Conservation (phyloP, 2,888 invertebrate genomes). For the Philereme transversata region DNA sequence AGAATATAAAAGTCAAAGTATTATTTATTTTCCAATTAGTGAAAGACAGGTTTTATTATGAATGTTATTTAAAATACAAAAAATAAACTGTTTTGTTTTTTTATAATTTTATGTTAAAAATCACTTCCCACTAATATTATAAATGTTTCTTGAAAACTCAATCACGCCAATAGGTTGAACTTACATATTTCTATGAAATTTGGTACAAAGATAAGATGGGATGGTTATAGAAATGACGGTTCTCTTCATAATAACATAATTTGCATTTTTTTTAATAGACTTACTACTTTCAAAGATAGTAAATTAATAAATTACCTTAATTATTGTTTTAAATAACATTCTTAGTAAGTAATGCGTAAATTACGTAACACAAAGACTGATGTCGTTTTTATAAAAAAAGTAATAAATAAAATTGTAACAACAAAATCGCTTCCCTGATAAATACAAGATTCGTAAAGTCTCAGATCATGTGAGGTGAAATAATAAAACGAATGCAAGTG, state of each 20-base stretch:
- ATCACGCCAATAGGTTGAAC: too few species aligned
- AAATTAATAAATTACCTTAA: conserved; percentile 5
- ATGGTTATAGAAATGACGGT: too few species aligned
- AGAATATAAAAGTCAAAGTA: not conserved
- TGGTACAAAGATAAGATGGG: too few species aligned
- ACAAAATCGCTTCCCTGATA: conserved; percentile 39
- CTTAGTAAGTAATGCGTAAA: conserved; percentile 14
- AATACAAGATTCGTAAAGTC: conserved; percentile 15
- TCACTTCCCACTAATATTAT: too few species aligned
- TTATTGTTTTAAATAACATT: conserved; percentile 19
- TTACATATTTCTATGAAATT: too few species aligned
- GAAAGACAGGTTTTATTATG: conserved; percentile 9
- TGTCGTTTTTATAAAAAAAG: conserved; percentile 5
- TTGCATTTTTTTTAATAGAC: too few species aligned
- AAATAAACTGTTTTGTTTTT: not conserved
- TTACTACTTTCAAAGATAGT: too few species aligned
- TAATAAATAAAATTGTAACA: conserved; percentile 13
- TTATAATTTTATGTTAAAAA: too few species aligned
- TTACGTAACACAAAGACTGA: conserved; percentile 29
- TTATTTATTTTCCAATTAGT: not conserved
- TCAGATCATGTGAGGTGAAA: conserved; percentile 14
- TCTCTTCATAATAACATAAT: too few species aligned
- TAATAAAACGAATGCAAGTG: conserved; percentile 6
- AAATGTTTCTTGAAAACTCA: too few species aligned
- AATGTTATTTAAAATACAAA: conserved; percentile 22